Percentiles rank a stretch among this genome's conserved stretches.
Evolutionary conservation across 2,797 vertebrate species (phyloP).

Genomic region (Siniperca scherzeri): DNA sequence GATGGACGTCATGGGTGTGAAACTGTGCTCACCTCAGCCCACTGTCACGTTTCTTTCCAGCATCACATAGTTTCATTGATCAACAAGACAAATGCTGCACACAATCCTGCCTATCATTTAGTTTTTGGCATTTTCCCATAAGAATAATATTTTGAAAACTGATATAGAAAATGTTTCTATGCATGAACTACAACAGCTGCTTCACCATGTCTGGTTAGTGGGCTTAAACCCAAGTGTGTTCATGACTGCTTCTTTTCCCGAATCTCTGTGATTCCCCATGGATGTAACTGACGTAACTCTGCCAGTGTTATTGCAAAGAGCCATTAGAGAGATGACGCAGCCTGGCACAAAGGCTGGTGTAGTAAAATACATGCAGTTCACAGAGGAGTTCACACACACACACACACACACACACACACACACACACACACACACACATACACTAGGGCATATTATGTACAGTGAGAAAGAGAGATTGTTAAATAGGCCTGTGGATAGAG

Average conservation of each 20-base stretch:
- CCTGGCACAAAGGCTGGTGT: constrained; percentile 64
- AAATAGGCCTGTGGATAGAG: constrained; percentile 42
- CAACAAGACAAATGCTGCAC: background rate
- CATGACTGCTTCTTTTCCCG: constrained; percentile 54
- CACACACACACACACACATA: constrained; percentile 35
- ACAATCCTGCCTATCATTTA: background rate
- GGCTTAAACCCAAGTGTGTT: constrained; percentile 31
- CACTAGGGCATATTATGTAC: constrained; percentile 32
- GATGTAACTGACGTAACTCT: constrained; percentile 58
- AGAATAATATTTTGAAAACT: constrained; percentile 11
- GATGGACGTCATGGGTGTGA: constrained; percentile 52
- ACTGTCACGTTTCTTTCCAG: constrained; percentile 22
- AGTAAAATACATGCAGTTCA: constrained; percentile 62
- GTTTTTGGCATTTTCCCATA: background rate
- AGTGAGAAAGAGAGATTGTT: constrained; percentile 43
- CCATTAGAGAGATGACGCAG: constrained; percentile 70
- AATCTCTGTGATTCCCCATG: constrained; percentile 51
- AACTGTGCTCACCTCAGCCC: constrained; percentile 27
- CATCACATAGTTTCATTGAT: constrained; percentile 15
- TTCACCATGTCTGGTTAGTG: constrained; percentile 19
- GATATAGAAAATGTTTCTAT: constrained; percentile 3
- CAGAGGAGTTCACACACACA: constrained; percentile 40
- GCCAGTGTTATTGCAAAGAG: constrained; percentile 65
- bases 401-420: constrained; percentile 38
- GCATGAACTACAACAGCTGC: background rate